These are phyloP conservation scores for Nematolebias whitei DNA, from an alignment of 2,113 vertebrate genomes.

Conservation along the genomic window DNA sequence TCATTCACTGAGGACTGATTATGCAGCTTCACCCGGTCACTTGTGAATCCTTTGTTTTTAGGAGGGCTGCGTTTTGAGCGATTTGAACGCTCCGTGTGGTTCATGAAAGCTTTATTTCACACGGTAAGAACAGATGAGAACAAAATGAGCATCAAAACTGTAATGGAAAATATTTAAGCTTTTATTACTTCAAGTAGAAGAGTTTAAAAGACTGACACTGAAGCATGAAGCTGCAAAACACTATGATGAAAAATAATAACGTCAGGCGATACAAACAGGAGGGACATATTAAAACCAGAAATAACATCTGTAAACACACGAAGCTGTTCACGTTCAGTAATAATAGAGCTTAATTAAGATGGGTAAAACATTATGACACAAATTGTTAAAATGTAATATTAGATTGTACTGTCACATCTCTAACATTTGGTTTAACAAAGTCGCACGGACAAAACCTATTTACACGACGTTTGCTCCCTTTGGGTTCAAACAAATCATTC, in stretches of 20 bases:
- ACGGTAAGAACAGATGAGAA: neutral
- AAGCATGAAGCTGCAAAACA: slow-evolving; percentile 24
- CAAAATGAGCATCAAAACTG: slow-evolving; percentile 21
- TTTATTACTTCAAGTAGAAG: slow-evolving; percentile 59
- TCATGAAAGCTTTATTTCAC: slow-evolving; percentile 37
- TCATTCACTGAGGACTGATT: slow-evolving; percentile 63
- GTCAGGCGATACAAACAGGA: slow-evolving; percentile 35
- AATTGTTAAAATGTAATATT: slow-evolving; percentile 51
- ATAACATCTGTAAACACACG: slow-evolving; percentile 52
- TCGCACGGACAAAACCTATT: slow-evolving; percentile 56
- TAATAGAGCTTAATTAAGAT: slow-evolving; percentile 31
- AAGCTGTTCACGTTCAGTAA: slow-evolving; percentile 37
- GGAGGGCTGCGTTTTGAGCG: slow-evolving; percentile 3
- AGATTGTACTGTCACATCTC: slow-evolving; percentile 72
- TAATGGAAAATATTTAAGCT: slow-evolving; percentile 37
- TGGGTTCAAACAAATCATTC: slow-evolving; percentile 66
- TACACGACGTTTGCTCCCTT: slow-evolving; percentile 68
- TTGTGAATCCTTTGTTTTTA: slow-evolving; percentile 59
- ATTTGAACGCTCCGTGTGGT: slow-evolving; percentile 14
- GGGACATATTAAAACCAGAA: slow-evolving; percentile 52
- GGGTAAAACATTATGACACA: slow-evolving; percentile 36
- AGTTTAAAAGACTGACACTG: slow-evolving; percentile 33
- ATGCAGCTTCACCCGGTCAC: slow-evolving; percentile 64
- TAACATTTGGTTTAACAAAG: slow-evolving; percentile 68
- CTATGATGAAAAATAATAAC: slow-evolving; percentile 28